Evolutionary conservation across 2,888 invertebrate species (phyloP).

Genomic region (Furcula furcula): DNA sequence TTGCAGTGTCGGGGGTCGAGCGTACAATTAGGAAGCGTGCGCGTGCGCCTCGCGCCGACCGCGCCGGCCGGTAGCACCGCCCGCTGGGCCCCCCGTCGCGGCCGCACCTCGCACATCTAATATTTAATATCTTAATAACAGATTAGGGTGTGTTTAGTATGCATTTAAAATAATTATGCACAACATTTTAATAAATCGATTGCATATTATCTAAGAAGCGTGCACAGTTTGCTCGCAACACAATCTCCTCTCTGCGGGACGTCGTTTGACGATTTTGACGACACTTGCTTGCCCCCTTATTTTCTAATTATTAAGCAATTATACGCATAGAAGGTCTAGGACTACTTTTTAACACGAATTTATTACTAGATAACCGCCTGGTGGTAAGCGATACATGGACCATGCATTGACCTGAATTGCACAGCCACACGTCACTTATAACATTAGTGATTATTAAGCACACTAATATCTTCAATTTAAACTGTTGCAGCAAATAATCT

Average conservation of each 20-base stretch:
- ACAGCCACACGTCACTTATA: too few relatives aligned
- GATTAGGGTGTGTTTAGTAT: conserved; percentile 65
- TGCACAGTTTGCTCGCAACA: conserved; percentile 17
- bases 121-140: conserved; percentile 79
- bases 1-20: conserved; percentile 35
- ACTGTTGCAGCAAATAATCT: too few relatives aligned
- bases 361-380: too few relatives aligned
- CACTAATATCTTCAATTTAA: too few relatives aligned
- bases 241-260: conserved; percentile 12
- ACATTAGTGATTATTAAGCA: too few relatives aligned
- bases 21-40: conserved; percentile 55
- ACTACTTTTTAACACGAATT: too few relatives aligned
- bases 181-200: conserved; percentile 49
- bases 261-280: background rate
- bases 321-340: too few relatives aligned
- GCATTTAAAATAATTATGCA: conserved; percentile 65
- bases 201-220: conserved; percentile 26
- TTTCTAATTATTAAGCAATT: too few relatives aligned
- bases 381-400: too few relatives aligned
- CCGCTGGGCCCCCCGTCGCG: conserved; percentile 69
- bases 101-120: conserved; percentile 49
- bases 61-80: conserved; percentile 60
- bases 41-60: conserved; percentile 33
- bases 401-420: too few relatives aligned
- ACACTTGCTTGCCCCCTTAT: too few relatives aligned